A percentile compares a stretch with the other conserved stretches of the same genome.
These are phyloP conservation scores for Sebastes itinus DNA, from an alignment of 2,797 vertebrate genomes.

Conservation along the genomic window DNA sequence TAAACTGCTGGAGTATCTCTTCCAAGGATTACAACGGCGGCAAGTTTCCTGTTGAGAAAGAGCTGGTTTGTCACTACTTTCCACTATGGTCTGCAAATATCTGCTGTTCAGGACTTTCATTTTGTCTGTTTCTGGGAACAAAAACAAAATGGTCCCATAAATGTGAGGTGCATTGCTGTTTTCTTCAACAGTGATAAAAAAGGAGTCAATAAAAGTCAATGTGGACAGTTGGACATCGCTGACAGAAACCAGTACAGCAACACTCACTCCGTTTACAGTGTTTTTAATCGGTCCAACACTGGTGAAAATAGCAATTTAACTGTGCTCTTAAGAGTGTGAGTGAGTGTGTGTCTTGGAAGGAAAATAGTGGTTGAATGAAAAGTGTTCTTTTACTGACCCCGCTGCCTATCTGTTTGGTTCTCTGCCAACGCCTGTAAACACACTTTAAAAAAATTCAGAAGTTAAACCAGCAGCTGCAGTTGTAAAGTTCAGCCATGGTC, in stretches of 20 bases:
- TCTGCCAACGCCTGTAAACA: constrained; percentile 57
- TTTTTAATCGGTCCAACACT: constrained; percentile 16
- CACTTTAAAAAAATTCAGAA: constrained; percentile 36
- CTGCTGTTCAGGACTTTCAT: background rate
- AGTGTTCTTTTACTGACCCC: constrained; percentile 55
- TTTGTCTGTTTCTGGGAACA: background rate
- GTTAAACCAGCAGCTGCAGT: constrained; percentile 33
- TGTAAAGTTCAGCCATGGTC: constrained; percentile 35
- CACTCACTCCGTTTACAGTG: constrained; percentile 37
- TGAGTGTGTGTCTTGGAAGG: constrained; percentile 32
- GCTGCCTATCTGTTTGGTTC: constrained; percentile 59
- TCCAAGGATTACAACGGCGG: background rate
- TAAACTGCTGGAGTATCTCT: background rate
- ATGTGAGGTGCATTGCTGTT: background rate
- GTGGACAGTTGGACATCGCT: constrained; percentile 16
- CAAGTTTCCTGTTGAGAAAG: background rate
- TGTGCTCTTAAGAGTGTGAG: constrained; percentile 24
- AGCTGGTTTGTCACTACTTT: background rate
- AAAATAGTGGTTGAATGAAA: constrained; percentile 50
- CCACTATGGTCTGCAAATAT: background rate
- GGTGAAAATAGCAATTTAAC: constrained; percentile 50
- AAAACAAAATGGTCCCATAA: background rate
- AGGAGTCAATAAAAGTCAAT: constrained; percentile 41
- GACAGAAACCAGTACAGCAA: constrained; percentile 37
- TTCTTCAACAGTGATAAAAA: constrained; percentile 9